Conservation (phyloP, 2,797 vertebrate species). For the Falco concolor region DNA sequence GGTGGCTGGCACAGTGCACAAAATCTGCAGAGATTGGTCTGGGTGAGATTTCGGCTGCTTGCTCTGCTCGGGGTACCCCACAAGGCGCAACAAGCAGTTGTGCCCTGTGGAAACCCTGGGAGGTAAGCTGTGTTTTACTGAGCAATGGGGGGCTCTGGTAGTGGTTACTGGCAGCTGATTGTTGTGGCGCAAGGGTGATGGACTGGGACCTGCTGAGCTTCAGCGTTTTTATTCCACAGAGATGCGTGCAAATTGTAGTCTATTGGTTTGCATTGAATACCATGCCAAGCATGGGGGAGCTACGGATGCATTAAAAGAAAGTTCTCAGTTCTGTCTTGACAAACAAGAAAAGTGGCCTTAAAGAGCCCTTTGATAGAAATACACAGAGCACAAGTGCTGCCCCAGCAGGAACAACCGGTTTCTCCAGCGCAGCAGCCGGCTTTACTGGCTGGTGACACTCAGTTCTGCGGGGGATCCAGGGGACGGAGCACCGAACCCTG, state of each 20-base stretch:
- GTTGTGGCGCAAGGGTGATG: not conserved
- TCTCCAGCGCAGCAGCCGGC: not conserved
- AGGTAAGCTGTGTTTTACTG: not conserved
- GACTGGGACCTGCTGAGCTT: fast-evolving
- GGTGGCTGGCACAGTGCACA: not conserved
- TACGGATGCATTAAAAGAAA: not conserved
- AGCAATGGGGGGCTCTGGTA: not conserved
- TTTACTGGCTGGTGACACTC: fast-evolving
- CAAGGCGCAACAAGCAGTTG: not conserved
- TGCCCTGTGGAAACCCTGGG: not conserved
- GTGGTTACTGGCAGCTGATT: not conserved
- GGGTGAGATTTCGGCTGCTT: not conserved
- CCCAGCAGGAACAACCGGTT: not conserved
- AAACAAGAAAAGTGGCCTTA: not conserved
- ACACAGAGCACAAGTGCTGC: not conserved
- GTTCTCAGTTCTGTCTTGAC: not conserved
- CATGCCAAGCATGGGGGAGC: not conserved
- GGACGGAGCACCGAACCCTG: fast-evolving
- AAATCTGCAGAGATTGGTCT: not conserved
- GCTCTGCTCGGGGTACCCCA: not conserved
- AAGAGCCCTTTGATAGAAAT: not conserved
- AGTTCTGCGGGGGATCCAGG: fast-evolving
- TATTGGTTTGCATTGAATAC: not conserved
- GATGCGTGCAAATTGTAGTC: too few species aligned
- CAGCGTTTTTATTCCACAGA: not conserved